These are phyloP conservation scores for Gallirallus australis DNA, from an alignment of 2,797 vertebrate species.

Conservation along the genomic window DNA sequence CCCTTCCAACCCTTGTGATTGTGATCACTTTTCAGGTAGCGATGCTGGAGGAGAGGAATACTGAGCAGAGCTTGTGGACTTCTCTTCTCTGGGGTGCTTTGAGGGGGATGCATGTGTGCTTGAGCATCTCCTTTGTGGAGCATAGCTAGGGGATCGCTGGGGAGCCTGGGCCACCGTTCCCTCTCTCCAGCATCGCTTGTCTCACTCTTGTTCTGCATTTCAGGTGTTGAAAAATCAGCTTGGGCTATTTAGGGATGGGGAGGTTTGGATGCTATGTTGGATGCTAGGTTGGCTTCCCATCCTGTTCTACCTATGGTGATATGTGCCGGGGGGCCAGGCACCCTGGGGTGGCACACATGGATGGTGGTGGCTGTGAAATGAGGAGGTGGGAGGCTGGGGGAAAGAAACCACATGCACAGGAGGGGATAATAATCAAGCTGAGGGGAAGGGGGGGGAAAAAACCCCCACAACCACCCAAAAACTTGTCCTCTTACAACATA, in stretches of 20 bases:
- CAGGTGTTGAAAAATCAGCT: neutral
- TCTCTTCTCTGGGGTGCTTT: neutral
- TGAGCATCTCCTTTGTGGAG: neutral
- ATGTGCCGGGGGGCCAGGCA: too few species aligned
- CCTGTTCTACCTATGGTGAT: accelerated
- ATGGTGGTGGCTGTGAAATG: neutral
- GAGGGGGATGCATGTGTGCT: neutral
- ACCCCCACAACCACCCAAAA: neutral
- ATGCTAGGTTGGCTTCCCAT: neutral
- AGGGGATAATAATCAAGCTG: neutral
- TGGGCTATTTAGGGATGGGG: neutral
- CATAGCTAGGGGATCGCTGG: too few species aligned
- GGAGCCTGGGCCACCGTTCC: neutral
- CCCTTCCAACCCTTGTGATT: too few species aligned
- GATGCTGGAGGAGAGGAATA: neutral
- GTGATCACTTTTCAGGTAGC: neutral
- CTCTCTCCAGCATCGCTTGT: neutral
- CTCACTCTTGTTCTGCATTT: neutral
- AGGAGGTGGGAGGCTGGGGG: accelerated
- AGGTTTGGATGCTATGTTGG: neutral
- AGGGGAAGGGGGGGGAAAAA: neutral
- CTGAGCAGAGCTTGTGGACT: neutral
- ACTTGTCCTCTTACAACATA: constrained; percentile 24
- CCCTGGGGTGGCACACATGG: accelerated
- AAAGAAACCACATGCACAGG: neutral